phyloP scores from a whole-genome alignment of 2,797 vertebrate species.

The Nasua narica region DNA sequence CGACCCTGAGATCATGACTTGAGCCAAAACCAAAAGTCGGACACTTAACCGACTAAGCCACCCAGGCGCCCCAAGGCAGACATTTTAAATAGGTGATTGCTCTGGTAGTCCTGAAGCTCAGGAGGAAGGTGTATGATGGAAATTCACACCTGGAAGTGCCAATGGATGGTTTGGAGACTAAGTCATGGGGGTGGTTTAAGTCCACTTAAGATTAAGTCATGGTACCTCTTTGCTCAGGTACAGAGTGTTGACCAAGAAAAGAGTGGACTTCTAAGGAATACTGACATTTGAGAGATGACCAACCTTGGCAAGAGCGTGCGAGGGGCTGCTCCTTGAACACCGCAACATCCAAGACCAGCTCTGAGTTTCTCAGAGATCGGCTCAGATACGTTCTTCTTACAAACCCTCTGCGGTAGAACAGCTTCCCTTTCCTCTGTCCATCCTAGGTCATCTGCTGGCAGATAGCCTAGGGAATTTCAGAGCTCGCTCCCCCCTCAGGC shows the following conservation, averaged over 20 bases:
- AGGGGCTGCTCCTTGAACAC: neutral
- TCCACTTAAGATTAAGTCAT: neutral
- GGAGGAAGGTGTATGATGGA: neutral
- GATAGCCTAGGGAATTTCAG: neutral
- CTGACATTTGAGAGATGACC: neutral
- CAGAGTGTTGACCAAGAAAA: conserved; percentile 7
- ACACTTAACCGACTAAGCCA: neutral
- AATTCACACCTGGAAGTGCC: conserved; percentile 23
- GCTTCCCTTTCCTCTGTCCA: neutral
- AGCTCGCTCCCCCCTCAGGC: neutral
- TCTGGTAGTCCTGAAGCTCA: conserved; percentile 5
- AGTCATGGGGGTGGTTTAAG: neutral
- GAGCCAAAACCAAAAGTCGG: neutral
- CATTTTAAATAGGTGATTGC: neutral
- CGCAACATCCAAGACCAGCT: neutral
- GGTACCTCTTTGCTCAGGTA: neutral
- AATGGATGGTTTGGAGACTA: neutral
- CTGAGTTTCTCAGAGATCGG: neutral
- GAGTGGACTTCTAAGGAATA: neutral
- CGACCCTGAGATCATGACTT: neutral
- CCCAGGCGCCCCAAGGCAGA: neutral
- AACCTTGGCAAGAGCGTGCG: neutral
- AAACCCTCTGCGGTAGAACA: neutral
- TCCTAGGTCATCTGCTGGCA: neutral
- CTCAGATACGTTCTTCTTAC: neutral